Evolutionary conservation across 2,888 invertebrate genomes (phyloP).

Genomic region (Coenonympha arcania): DNA sequence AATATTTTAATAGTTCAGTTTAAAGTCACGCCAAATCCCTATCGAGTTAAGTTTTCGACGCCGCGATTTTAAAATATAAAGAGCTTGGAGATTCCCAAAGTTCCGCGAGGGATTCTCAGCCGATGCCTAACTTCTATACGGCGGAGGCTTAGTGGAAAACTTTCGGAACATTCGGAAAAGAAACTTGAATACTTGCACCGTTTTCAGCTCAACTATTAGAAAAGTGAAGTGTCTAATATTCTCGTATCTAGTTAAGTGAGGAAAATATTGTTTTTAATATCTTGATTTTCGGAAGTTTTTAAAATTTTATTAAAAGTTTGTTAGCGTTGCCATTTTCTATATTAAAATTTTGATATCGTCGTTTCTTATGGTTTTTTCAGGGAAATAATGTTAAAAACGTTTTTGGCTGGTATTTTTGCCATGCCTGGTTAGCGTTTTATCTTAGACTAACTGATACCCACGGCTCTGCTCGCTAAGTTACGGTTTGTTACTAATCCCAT

Average conservation of each 20-base stretch:
- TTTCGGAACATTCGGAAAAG: constrained; percentile 38
- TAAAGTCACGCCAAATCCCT: constrained; percentile 21
- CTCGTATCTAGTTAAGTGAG: background rate
- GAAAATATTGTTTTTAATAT: constrained; percentile 5
- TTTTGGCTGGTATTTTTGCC: too few species aligned
- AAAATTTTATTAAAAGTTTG: background rate
- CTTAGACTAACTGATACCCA: too few species aligned
- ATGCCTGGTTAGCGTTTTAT: too few species aligned
- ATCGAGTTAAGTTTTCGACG: constrained; percentile 25
- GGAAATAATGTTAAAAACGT: too few species aligned
- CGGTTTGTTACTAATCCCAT: too few species aligned
- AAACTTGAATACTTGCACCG: constrained; percentile 43
- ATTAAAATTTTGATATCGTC: background rate
- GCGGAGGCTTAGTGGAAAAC: constrained; percentile 47
- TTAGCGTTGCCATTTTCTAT: too few species aligned
- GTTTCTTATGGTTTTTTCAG: too few species aligned
- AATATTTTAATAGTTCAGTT: constrained; percentile 19
- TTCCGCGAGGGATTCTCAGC: constrained; percentile 43
- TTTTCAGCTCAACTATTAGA: constrained; percentile 38
- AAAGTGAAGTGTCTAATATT: constrained; percentile 1
- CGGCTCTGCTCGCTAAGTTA: too few species aligned
- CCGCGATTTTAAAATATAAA: constrained; percentile 53
- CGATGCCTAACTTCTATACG: constrained; percentile 39
- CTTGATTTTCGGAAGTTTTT: background rate
- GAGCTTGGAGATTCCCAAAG: constrained; percentile 49